Percentiles rank a stretch among this genome's conserved stretches.
phyloP scores from a whole-genome alignment of 1,140 invertebrate genomes.

The Neodiprion fabricii region DNA sequence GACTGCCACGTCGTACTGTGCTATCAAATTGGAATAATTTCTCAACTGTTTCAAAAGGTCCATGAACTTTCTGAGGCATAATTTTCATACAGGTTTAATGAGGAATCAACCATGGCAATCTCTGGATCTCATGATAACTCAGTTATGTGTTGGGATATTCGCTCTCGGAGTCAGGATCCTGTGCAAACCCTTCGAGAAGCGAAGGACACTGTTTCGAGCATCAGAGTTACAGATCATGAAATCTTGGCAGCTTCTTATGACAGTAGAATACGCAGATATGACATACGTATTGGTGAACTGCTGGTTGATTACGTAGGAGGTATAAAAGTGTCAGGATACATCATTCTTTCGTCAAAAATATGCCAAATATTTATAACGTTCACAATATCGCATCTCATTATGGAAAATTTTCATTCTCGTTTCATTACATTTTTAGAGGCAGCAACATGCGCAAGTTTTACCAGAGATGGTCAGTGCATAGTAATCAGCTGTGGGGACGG shows the following conservation, averaged over 20 bases:
- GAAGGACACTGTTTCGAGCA: conserved; percentile 89
- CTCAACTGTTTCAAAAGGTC: too few species aligned
- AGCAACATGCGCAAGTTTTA: conserved; percentile 78
- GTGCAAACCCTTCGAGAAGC: conserved; percentile 88
- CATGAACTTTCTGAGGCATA: too few species aligned
- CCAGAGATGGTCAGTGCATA: conserved; percentile 86
- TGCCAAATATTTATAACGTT: conserved; percentile 11
- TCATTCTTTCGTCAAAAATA: neutral
- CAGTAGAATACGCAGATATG: conserved; percentile 85
- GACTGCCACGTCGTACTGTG: too few species aligned
- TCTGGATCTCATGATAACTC: conserved; percentile 93
- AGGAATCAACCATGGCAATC: conserved; percentile 88
- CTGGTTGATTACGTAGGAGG: conserved; percentile 86
- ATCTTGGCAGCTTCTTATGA: conserved; percentile 93
- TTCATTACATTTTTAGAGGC: conserved; percentile 63
- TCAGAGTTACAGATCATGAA: conserved; percentile 88
- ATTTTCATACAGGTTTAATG: conserved; percentile 77
- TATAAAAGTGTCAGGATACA: conserved; percentile 48
- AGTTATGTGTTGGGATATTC: conserved; percentile 89
- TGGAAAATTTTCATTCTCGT: conserved; percentile 16
- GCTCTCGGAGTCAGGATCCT: conserved; percentile 75
- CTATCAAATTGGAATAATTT: too few species aligned
- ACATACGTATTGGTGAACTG: conserved; percentile 85
- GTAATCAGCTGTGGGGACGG: conserved; percentile 84
- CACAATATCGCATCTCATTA: conserved; percentile 1